Conservation (phyloP, 2,797 vertebrate species). For the Lates japonicus region DNA sequence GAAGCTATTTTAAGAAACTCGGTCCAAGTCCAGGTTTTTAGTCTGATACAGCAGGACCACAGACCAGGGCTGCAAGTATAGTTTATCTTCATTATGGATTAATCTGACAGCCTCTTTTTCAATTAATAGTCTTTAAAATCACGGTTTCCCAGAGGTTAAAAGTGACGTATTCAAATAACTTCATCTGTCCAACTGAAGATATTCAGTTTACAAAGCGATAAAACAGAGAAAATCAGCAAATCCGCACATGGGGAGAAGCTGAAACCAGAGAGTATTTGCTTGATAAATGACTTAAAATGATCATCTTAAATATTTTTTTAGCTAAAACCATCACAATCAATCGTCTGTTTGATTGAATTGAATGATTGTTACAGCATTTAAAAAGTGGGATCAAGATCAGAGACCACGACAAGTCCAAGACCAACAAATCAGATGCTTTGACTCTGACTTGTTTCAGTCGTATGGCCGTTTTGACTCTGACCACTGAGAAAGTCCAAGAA, state of each 20-base stretch:
- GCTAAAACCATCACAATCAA: too few relatives aligned
- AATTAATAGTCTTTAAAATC: too few relatives aligned
- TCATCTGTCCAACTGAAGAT: background rate
- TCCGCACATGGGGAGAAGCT: background rate
- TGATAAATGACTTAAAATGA: background rate
- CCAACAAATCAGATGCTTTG: too few relatives aligned
- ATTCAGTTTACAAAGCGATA: background rate
- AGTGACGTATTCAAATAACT: background rate
- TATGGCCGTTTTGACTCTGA: too few relatives aligned
- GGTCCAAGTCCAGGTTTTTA: background rate
- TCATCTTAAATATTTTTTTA: too few relatives aligned
- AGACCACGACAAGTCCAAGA: too few relatives aligned
- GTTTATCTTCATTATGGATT: background rate
- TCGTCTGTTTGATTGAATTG: too few relatives aligned
- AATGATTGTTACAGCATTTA: too few relatives aligned
- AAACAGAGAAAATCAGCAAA: background rate
- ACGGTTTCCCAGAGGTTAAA: background rate
- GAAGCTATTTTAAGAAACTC: conserved; percentile 32
- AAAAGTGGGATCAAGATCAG: too few relatives aligned
- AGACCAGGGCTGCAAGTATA: background rate
- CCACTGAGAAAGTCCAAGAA: background rate
- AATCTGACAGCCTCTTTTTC: too few relatives aligned
- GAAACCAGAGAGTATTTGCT: background rate
- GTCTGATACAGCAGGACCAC: background rate
- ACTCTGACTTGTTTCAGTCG: too few relatives aligned